Evolutionary conservation across 2,113 vertebrate genomes (phyloP).

Genomic region (Apistogramma diplotaenia): DNA sequence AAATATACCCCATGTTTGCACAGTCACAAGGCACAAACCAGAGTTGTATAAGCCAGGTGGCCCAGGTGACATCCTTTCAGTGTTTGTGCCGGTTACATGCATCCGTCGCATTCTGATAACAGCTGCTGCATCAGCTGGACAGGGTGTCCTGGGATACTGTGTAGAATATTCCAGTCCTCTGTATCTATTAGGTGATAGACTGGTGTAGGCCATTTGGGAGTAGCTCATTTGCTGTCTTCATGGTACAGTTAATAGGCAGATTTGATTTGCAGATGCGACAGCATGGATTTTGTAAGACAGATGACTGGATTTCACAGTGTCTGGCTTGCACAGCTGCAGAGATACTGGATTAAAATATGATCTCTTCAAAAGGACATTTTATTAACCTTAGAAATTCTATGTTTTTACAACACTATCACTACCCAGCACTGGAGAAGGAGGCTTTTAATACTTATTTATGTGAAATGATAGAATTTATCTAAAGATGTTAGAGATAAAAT

Average conservation of each 20-base stretch:
- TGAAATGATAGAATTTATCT: not conserved
- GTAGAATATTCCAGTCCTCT: conserved; percentile 29
- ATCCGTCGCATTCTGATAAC: conserved; percentile 33
- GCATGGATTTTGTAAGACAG: conserved; percentile 36
- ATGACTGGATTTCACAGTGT: conserved; percentile 49
- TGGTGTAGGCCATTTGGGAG: conserved; percentile 22
- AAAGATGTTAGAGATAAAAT: not conserved
- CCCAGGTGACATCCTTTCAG: conserved; percentile 12
- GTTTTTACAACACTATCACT: not conserved
- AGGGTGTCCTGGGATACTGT: conserved; percentile 13
- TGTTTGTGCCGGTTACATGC: conserved; percentile 42
- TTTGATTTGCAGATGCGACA: conserved; percentile 51
- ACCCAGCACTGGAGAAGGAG: not conserved
- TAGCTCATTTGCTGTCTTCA: conserved; percentile 44
- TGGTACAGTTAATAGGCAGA: conserved; percentile 44
- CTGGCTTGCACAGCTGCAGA: conserved; percentile 34
- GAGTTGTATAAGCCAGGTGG: conserved; percentile 51
- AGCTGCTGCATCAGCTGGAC: conserved; percentile 61
- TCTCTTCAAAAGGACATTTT: not conserved
- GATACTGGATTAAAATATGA: conserved; percentile 17
- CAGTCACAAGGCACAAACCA: conserved; percentile 7
- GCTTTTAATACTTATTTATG: not conserved
- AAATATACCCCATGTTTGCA: not conserved
- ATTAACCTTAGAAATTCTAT: conserved; percentile 11
- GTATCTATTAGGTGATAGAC: conserved; percentile 36